phyloP scores from a whole-genome alignment of 2,113 vertebrate species.

The Cyanoramphus novaezelandiae region DNA sequence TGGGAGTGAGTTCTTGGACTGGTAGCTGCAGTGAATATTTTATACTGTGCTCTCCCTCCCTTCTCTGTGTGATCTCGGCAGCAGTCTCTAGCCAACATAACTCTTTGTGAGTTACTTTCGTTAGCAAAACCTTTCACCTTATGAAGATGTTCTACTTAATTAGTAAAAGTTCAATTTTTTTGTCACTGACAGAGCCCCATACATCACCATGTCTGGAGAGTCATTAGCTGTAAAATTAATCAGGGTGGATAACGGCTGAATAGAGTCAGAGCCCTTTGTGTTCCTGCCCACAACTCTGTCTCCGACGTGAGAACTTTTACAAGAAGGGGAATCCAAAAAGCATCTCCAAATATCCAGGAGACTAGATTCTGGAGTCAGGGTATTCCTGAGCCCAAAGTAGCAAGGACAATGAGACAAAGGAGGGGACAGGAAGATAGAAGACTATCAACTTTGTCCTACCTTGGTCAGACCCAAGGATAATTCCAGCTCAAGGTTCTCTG shows the following conservation, averaged over 20 bases:
- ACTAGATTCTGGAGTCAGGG: not conserved
- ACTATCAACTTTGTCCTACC: not conserved
- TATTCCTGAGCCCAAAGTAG: not conserved
- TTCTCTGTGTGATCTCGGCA: not conserved
- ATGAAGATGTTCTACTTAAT: constrained; percentile 75
- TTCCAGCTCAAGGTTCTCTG: not conserved
- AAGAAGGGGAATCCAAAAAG: not conserved
- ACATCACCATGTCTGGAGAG: constrained; percentile 66
- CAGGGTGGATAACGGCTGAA: constrained; percentile 44
- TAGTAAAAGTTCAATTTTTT: constrained; percentile 74
- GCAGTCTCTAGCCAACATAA: constrained; percentile 62
- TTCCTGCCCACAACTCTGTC: not conserved
- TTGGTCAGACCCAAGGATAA: not conserved
- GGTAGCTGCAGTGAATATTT: not conserved
- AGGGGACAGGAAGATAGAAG: not conserved
- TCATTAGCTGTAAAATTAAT: constrained; percentile 75
- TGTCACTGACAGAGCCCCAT: constrained; percentile 58
- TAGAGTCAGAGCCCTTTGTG: constrained; percentile 15
- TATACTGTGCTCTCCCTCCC: not conserved
- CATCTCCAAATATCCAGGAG: not conserved
- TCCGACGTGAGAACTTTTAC: not conserved
- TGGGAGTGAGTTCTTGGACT: not conserved
- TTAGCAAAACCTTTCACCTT: constrained; percentile 75
- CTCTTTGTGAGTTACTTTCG: constrained; percentile 72
- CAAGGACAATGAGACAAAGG: not conserved